These are phyloP conservation scores for Heliangelus exortis DNA, from an alignment of 2,797 vertebrate genomes.

Conservation along the genomic window DNA sequence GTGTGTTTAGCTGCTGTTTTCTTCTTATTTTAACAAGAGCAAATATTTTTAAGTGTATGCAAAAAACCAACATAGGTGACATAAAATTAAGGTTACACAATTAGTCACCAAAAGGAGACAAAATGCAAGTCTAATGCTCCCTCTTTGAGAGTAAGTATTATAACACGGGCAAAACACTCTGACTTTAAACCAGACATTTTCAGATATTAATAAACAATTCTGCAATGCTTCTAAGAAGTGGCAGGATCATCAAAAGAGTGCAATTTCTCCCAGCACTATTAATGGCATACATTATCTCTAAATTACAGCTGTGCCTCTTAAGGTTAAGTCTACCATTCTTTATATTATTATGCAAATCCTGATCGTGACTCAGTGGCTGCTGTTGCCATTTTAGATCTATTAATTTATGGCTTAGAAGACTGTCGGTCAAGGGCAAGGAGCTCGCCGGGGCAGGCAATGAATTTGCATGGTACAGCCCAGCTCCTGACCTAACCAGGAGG, in stretches of 20 bases:
- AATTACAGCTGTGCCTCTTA: background rate
- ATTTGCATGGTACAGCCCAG: rapidly evolving
- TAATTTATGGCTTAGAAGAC: background rate
- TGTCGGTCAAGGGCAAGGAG: background rate
- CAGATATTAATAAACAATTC: background rate
- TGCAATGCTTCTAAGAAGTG: background rate
- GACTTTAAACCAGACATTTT: background rate
- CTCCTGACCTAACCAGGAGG: background rate
- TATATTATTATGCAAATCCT: background rate
- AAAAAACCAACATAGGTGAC: background rate
- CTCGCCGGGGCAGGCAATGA: background rate
- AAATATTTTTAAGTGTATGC: background rate
- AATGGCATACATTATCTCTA: background rate
- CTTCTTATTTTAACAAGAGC: background rate
- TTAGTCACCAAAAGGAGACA: background rate
- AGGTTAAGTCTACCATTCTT: background rate
- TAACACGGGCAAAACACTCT: background rate
- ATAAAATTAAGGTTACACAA: background rate
- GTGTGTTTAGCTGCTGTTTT: background rate
- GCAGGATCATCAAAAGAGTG: background rate
- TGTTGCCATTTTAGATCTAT: background rate
- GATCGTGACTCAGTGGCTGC: background rate
- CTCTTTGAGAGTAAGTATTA: background rate
- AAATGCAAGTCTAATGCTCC: background rate
- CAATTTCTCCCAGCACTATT: background rate